These are phyloP conservation scores for Coelopa frigida DNA, from an alignment of 1,140 invertebrate species.

Conservation along the genomic window DNA sequence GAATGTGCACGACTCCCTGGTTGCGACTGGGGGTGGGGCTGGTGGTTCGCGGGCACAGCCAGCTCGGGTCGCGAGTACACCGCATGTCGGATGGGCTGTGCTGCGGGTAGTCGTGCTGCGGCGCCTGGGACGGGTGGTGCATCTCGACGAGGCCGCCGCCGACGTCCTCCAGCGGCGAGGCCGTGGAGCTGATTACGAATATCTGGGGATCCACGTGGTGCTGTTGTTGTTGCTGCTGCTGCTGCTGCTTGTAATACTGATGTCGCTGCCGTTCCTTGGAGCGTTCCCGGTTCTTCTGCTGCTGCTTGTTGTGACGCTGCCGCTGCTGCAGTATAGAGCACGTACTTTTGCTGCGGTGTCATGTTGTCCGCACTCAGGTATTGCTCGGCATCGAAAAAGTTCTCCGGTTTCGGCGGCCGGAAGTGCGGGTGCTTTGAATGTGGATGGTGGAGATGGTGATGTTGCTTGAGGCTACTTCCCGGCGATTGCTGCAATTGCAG, in stretches of 20 bases:
- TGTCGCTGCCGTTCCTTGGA: conserved; percentile 15
- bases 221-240: conserved; percentile 20
- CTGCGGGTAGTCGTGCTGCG: conserved; percentile 7
- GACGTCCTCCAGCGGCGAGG: conserved; percentile 16
- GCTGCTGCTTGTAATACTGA: conserved; percentile 8
- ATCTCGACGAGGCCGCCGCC: conserved; percentile 15
- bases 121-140: not conserved
- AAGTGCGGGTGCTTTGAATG: conserved; percentile 8
- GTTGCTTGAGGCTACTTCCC: conserved; percentile 16
- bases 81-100: conserved; percentile 14
- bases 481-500: conserved; percentile 1
- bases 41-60: not conserved
- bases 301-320: conserved; percentile 32
- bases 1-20: conserved; percentile 9
- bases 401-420: conserved; percentile 9
- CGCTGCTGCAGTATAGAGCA: conserved; percentile 41
- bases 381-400: conserved; percentile 8
- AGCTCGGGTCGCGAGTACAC: conserved; percentile 10
- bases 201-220: conserved; percentile 25
- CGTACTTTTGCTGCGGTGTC: conserved; percentile 42
- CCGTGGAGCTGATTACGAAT: conserved; percentile 17
- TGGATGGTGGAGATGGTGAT: conserved; percentile 17
- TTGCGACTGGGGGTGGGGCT: not conserved
- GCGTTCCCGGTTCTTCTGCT: conserved; percentile 21
- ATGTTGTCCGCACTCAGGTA: conserved; percentile 14